Conservation (phyloP, 2,888 invertebrate species). For the Rhorus exstirpatorius region DNA sequence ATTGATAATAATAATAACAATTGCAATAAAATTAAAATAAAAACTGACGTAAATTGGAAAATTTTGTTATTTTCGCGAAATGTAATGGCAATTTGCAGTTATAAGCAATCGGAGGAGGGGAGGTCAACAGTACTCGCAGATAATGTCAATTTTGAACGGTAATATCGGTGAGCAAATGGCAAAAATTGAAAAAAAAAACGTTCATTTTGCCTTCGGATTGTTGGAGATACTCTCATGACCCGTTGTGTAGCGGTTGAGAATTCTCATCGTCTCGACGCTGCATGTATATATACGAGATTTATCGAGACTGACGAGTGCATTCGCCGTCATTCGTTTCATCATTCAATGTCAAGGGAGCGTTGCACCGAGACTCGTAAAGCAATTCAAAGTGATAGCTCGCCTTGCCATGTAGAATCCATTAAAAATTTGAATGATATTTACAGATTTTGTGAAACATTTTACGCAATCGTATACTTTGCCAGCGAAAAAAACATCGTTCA, state of each 20-base stretch:
- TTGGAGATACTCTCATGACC: conserved; percentile 46
- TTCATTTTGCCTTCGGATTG: conserved; percentile 12
- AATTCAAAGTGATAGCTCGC: no score
- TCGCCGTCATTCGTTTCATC: conserved; percentile 31
- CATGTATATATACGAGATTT: no score
- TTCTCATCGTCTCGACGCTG: conserved; percentile 19
- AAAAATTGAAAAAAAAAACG: conserved; percentile 5
- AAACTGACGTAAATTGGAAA: not conserved
- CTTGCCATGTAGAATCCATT: no score
- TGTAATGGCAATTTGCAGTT: not conserved
- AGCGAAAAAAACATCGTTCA: no score
- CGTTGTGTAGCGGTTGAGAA: conserved; percentile 12
- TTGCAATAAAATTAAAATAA: no score
- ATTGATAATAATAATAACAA: no score
- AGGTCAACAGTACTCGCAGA: conserved; percentile 33
- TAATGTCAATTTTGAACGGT: not conserved
- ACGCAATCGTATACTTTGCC: no score
- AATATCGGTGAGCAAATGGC: not conserved
- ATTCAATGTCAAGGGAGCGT: conserved; percentile 53
- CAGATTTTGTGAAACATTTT: no score
- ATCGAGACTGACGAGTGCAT: not conserved
- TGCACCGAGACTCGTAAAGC: conserved; percentile 45
- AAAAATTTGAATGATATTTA: no score
- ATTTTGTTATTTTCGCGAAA: conserved; percentile 4
- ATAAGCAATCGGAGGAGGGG: conserved; percentile 13